Evolutionary conservation across 2,113 vertebrate species (phyloP).

Genomic region (Miniopterus natalensis): DNA sequence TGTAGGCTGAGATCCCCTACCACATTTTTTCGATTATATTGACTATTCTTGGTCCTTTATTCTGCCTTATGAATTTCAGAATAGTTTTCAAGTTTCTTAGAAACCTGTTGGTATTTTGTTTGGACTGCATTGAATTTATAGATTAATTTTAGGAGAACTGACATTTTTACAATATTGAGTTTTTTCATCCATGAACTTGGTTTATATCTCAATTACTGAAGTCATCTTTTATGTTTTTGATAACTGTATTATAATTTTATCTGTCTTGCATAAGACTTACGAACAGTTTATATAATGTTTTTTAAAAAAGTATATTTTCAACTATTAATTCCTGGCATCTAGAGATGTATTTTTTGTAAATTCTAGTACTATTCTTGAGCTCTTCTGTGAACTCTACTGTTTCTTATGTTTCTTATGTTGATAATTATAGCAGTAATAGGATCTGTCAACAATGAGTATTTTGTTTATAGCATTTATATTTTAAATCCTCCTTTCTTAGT

Average conservation of each 20-base stretch:
- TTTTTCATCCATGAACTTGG: constrained; percentile 63
- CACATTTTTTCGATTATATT: constrained; percentile 39
- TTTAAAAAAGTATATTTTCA: constrained; percentile 43
- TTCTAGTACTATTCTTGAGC: neutral
- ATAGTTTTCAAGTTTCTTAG: constrained; percentile 53
- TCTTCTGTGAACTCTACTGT: neutral
- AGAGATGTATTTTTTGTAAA: neutral
- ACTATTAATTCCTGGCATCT: neutral
- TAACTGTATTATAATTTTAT: constrained; percentile 24
- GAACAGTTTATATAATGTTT: constrained; percentile 1
- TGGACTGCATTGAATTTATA: constrained; percentile 62
- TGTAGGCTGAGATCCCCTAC: neutral
- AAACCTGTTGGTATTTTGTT: constrained; percentile 66
- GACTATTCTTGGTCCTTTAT: neutral
- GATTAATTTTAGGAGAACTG: constrained; percentile 73
- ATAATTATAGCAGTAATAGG: neutral
- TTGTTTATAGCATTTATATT: constrained; percentile 44
- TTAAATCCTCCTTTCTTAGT: neutral
- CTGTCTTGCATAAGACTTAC: neutral
- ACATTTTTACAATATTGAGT: constrained; percentile 68
- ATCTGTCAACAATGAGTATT: neutral
- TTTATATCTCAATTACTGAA: constrained; percentile 67
- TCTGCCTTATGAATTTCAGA: constrained; percentile 62
- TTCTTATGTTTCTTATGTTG: neutral
- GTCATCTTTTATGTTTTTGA: constrained; percentile 56